Conservation (phyloP, 64 coral and sea anemone genomes). For the Actinia equina region DNA sequence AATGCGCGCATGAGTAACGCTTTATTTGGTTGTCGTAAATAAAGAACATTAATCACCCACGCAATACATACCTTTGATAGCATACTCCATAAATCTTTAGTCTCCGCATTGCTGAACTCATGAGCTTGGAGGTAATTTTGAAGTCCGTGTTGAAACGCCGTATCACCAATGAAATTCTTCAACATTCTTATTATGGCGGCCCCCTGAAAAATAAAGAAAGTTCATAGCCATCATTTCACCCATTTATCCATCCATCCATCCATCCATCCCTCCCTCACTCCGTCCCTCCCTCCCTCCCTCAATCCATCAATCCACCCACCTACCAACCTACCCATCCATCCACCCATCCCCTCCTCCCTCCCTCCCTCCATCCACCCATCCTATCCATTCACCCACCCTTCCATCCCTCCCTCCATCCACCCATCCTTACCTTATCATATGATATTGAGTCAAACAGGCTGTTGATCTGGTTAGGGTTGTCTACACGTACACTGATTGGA, state of each 20-base stretch:
- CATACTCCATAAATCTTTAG: constrained; percentile 65
- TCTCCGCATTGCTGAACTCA: constrained; percentile 76
- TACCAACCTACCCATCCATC: background rate
- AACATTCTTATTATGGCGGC: constrained; percentile 92
- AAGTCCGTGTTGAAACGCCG: constrained; percentile 66
- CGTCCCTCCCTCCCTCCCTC: no score
- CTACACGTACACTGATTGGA: constrained; percentile 62
- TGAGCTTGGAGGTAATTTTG: constrained; percentile 65
- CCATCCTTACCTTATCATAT: constrained; percentile 75
- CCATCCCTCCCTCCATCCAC: background rate
- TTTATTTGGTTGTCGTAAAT: no score
- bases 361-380: background rate
- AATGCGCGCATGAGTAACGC: no score
- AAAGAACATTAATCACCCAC: no score
- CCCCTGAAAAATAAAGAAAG: constrained; percentile 33
- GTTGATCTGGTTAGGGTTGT: constrained; percentile 78
- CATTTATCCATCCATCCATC: no score
- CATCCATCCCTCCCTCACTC: no score
- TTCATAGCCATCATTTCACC: no score
- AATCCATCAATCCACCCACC: background rate
- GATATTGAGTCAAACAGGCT: constrained; percentile 85
- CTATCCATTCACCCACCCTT: background rate
- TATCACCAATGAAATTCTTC: constrained; percentile 68
- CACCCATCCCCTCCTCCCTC: background rate
- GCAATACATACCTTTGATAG: constrained; percentile 2